Evolutionary conservation across 2,888 invertebrate genomes (phyloP).

Genomic region (Tiphia femorata): DNA sequence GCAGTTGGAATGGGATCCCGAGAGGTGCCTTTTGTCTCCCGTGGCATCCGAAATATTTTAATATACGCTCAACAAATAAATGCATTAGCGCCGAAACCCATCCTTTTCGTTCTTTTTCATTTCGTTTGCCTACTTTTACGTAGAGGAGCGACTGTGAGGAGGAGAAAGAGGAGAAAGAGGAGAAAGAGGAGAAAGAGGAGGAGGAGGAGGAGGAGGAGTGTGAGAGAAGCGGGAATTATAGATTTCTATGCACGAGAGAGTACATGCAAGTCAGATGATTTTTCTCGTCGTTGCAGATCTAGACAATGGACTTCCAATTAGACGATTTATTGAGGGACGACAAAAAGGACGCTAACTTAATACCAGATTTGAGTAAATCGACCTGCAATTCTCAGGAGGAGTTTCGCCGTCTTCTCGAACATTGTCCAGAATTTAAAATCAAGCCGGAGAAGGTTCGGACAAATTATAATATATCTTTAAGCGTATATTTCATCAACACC

Average conservation of each 20-base stretch:
- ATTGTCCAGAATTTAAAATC: conserved; percentile 91
- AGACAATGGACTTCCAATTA: conserved; percentile 76
- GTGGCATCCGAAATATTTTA: conserved; percentile 58
- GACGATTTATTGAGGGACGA: conserved; percentile 84
- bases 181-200: conserved; percentile 18
- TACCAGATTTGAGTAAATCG: conserved; percentile 86
- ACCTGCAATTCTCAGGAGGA: conserved; percentile 85
- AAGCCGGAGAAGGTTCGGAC: conserved; percentile 86
- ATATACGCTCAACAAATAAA: conserved; percentile 21
- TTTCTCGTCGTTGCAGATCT: conserved; percentile 43
- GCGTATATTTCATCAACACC: background rate
- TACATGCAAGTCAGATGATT: background rate
- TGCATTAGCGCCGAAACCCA: conserved; percentile 10
- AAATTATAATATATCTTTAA: too few species aligned
- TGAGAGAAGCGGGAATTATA: conserved; percentile 23
- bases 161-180: conserved; percentile 25
- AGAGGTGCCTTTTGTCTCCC: conserved; percentile 58
- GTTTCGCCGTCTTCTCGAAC: conserved; percentile 84
- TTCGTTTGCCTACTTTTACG: conserved; percentile 38
- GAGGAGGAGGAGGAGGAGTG: conserved; percentile 7
- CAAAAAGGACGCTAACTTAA: conserved; percentile 86
- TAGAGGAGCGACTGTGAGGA: conserved; percentile 21
- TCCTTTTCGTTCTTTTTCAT: conserved; percentile 37
- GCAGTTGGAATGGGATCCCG: conserved; percentile 71
- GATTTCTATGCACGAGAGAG: conserved; percentile 1